phyloP scores from a whole-genome alignment of 2,113 vertebrate genomes.

The Apodemus speciosus region DNA sequence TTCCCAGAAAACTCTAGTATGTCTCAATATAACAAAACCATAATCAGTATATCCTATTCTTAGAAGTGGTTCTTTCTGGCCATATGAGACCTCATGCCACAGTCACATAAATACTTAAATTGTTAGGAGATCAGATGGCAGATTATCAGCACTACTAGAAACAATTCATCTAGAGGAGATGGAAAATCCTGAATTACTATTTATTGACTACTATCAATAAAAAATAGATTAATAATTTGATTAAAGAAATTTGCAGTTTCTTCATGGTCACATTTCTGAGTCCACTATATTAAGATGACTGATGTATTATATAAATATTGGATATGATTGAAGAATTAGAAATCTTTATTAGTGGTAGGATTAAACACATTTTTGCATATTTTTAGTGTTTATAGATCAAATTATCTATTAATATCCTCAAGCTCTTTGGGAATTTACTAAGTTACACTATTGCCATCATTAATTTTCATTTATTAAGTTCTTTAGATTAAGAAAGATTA shows the following conservation, averaged over 20 bases:
- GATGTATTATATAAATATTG: neutral
- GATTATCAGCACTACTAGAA: neutral
- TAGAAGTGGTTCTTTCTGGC: too few relatives aligned
- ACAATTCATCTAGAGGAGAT: neutral
- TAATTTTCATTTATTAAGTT: constrained; percentile 53
- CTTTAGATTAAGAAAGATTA: constrained; percentile 56
- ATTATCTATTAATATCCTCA: constrained; percentile 1
- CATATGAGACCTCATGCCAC: accelerated
- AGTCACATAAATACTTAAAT: neutral
- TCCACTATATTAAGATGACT: neutral
- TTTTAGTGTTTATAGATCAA: constrained; percentile 46
- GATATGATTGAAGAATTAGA: neutral
- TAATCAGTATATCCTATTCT: neutral
- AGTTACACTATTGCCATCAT: constrained; percentile 9
- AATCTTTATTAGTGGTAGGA: neutral
- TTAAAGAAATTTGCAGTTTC: neutral
- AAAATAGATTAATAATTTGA: neutral
- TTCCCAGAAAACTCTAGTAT: neutral
- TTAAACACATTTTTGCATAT: neutral
- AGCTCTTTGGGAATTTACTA: neutral
- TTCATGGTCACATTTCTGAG: neutral
- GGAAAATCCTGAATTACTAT: neutral
- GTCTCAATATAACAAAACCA: neutral
- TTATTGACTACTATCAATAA: neutral
- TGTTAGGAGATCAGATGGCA: neutral